Percentiles rank a stretch among this genome's conserved stretches.
Conservation (phyloP, 1,140 invertebrate species). For the Ridgeia piscesae region DNA sequence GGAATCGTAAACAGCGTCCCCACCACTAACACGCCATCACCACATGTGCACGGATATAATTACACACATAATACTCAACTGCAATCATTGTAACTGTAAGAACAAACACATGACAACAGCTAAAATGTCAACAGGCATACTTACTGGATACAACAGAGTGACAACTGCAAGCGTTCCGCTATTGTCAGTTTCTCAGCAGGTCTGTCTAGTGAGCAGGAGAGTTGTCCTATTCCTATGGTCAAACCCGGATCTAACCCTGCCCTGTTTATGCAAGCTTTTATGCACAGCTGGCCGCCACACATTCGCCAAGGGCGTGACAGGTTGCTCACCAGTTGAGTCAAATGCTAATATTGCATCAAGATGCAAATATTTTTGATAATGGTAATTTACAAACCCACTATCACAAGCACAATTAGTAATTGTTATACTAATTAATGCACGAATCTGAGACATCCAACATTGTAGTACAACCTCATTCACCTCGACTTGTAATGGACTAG, state of each 20-base stretch:
- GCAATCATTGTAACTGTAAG: not conserved
- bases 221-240: not conserved
- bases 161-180: not conserved
- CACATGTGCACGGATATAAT: not conserved
- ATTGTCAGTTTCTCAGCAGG: not conserved
- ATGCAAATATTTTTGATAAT: not conserved
- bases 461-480: not conserved
- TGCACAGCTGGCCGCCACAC: not conserved
- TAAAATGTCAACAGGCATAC: not conserved
- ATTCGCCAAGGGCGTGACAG: not conserved
- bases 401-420: not conserved
- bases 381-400: not conserved
- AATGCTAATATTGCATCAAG: not conserved
- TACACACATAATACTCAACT: not conserved
- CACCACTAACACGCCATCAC: not conserved
- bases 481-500: not conserved
- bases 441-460: not conserved
- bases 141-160: not conserved
- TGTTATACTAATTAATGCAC: not conserved
- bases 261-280: not conserved
- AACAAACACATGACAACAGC: not conserved
- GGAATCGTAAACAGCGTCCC: not conserved
- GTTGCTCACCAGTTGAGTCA: not conserved
- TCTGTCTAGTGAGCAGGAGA: not conserved
- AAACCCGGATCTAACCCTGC: slow-evolving; percentile 3